Base-by-base conservation (phyloP, 2,113 vertebrate genomes). In the Atractosteus spatula region DNA sequence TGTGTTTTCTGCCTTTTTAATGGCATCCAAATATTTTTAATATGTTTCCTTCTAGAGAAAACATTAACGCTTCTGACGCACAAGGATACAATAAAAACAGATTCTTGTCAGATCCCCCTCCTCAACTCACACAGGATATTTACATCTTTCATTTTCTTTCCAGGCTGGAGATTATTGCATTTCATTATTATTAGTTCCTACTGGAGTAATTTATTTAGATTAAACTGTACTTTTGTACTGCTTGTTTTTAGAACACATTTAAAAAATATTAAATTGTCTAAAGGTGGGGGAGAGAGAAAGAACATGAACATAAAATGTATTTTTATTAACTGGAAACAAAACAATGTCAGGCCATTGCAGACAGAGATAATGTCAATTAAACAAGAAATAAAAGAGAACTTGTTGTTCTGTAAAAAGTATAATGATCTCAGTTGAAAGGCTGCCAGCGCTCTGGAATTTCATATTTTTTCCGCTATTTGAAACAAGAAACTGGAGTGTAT, bases 181-280 rank as follows among this genome's bases (percentile, higher is more conserved):
- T 84, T 76, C 79, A 83, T 88, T 89, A 90, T 91, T 88, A 88
- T 79, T 88, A 78, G 73, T 81, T 89, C 85, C 84, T 89, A 91
- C 88, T 82, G 85, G 87, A 87, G 76, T 86, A 90, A 91, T 92
- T 91, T 89, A 90, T 92, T 91, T 87, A 86, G 86, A 91, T 92
- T 90, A 89, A 89, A 91, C 82, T 72, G 77, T 81, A 82, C 77
- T 69, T 67, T 84, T 83, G n/a, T n/a, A n/a, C n/a, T n/a, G n/a
- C n/a, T 84, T 88, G 84, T 89, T 87, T 86, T 74, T 81, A 80
- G 84, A 84, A 88, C 87, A 80, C 63, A 42, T 82, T 86, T 80
- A 69, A 71, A 79, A 81, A 77, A 83, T 76, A 79, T 77, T 76
- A 76, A 81, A 83, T 78, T 76, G 71, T 79, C 65, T 63, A 76